These are phyloP conservation scores for Caenorhabditis sp. DNA, from an alignment of 2,888 invertebrate species.

Conservation along the genomic window DNA sequence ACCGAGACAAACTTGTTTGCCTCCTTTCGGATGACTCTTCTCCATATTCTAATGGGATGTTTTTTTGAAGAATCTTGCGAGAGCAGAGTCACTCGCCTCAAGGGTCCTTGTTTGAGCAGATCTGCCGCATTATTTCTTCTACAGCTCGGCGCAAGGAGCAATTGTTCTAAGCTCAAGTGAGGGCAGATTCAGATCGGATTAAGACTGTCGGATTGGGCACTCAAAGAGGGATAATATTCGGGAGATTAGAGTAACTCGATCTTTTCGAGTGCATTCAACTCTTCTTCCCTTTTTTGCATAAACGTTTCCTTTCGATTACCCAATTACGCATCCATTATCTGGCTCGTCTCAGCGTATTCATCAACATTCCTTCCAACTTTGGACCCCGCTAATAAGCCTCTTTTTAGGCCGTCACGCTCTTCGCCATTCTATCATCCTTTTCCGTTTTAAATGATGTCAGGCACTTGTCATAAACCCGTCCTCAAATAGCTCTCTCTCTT, in stretches of 20 bases:
- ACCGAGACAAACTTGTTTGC: constrained; percentile 39
- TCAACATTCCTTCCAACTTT: constrained; percentile 14
- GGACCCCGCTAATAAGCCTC: constrained; percentile 12
- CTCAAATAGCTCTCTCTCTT: constrained; percentile 37
- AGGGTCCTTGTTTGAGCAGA: constrained; percentile 15
- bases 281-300: neutral
- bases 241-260: neutral
- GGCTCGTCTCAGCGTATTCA: constrained; percentile 13
- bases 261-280: neutral
- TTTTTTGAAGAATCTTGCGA: constrained; percentile 20
- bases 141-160: neutral
- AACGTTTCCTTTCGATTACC: neutral
- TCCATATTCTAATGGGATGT: constrained; percentile 36
- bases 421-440: constrained; percentile 16
- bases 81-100: constrained; percentile 13
- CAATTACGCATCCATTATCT: constrained; percentile 29
- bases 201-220: neutral
- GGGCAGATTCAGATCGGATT: neutral
- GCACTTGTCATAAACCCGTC: constrained; percentile 54
- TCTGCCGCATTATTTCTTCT: constrained; percentile 11
- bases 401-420: constrained; percentile 4
- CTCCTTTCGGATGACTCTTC: constrained; percentile 7
- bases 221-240: neutral
- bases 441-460: constrained; percentile 51
- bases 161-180: constrained; percentile 10